Evolutionary conservation across 2,888 invertebrate genomes (phyloP).

Genomic region (Trichopria drosophilae): DNA sequence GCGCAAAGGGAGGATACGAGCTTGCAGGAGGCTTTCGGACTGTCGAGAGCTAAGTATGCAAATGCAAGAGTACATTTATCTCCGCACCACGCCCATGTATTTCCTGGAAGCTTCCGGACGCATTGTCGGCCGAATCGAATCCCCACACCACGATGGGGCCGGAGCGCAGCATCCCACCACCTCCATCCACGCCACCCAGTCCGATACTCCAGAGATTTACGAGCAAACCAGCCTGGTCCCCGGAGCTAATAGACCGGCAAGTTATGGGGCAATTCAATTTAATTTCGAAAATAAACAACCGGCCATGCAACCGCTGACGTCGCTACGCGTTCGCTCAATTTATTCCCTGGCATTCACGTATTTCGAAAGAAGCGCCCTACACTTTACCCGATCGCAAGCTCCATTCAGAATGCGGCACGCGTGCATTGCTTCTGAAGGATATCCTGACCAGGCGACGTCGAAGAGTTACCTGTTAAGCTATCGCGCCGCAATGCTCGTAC

Average conservation of each 20-base stretch:
- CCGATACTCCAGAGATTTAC: slow-evolving; percentile 55
- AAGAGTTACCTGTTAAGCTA: no score
- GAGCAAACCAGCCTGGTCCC: slow-evolving; percentile 55
- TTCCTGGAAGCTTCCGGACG: slow-evolving; percentile 54
- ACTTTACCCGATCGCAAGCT: no score
- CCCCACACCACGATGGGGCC: slow-evolving; percentile 10
- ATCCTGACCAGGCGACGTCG: no score
- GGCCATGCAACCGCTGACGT: slow-evolving; percentile 39
- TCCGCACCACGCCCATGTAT: slow-evolving; percentile 56
- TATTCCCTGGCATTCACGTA: no score
- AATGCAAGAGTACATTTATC: slow-evolving; percentile 56
- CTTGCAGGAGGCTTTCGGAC: neutral
- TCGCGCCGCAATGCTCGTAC: no score
- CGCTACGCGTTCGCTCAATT: no score
- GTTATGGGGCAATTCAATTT: slow-evolving; percentile 57
- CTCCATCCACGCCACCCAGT: slow-evolving; percentile 38
- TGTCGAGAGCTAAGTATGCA: slow-evolving; percentile 50
- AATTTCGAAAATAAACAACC: slow-evolving; percentile 56
- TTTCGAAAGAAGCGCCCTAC: no score
- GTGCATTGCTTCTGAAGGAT: no score
- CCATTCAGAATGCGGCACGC: no score
- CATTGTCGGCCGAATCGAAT: slow-evolving; percentile 46
- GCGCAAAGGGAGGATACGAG: slow-evolving; percentile 3
- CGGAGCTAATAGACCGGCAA: slow-evolving; percentile 56
- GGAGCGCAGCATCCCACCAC: slow-evolving; percentile 16